A percentile compares a stretch with the other conserved stretches of the same genome.
Evolutionary conservation across 1,140 invertebrate genomes (phyloP).

Genomic region (Diabrotica undecimpunctata): DNA sequence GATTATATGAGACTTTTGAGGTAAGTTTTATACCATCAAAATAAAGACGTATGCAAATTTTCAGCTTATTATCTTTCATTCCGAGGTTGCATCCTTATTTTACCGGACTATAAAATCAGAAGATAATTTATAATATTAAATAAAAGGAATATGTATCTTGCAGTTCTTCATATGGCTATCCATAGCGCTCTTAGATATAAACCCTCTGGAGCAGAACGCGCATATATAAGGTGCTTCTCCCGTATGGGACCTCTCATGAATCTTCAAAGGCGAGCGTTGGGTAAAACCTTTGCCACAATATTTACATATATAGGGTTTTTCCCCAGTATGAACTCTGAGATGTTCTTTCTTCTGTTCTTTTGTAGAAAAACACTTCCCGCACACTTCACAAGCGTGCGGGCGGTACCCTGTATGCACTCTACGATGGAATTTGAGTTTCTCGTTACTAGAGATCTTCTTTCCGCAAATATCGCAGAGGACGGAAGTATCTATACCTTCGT

Average conservation of each 20-base stretch:
- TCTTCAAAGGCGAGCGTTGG: constrained; percentile 61
- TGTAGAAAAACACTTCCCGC: constrained; percentile 58
- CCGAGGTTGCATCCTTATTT: too few species aligned
- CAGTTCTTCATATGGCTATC: constrained; percentile 51
- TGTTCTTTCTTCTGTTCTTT: constrained; percentile 58
- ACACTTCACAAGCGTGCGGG: constrained; percentile 56
- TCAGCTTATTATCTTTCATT: too few species aligned
- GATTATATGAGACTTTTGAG: too few species aligned
- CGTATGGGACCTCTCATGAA: constrained; percentile 72
- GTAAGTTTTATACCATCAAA: too few species aligned
- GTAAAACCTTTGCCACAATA: constrained; percentile 58
- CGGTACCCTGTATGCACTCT: constrained; percentile 71
- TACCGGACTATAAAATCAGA: too few species aligned
- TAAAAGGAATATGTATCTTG: constrained; percentile 19
- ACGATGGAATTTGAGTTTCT: constrained; percentile 66
- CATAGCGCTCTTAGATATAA: constrained; percentile 57
- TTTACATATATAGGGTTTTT: constrained; percentile 38
- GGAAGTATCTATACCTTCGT: constrained; percentile 30
- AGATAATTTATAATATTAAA: background rate
- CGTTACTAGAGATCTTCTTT: constrained; percentile 69
- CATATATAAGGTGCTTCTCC: constrained; percentile 73
- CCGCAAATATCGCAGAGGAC: constrained; percentile 68
- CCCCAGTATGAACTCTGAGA: constrained; percentile 52
- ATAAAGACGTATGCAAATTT: too few species aligned
- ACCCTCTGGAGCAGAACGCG: constrained; percentile 61